Conservation (phyloP, 2,113 vertebrate genomes). For the Greenwoodochromis staneri region DNA sequence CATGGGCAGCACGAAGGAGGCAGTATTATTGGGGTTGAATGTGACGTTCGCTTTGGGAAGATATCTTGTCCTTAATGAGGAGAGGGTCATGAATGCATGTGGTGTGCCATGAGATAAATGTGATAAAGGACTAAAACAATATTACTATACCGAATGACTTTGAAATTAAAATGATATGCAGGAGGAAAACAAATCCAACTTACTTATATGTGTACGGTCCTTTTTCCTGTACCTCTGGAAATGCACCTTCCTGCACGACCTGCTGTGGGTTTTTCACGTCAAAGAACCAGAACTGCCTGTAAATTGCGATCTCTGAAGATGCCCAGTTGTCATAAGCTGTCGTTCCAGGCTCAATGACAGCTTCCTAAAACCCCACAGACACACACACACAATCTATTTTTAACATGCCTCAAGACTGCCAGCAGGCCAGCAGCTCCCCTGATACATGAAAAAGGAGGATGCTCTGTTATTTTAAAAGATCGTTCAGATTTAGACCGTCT, state of each 20-base stretch:
- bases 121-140: neutral
- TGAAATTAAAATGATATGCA: neutral
- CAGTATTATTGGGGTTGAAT: constrained; percentile 56
- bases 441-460: constrained; percentile 13
- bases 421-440: constrained; percentile 40
- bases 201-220: constrained; percentile 94
- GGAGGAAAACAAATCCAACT: neutral
- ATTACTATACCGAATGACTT: neutral
- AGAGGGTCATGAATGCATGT: neutral
- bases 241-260: constrained; percentile 57
- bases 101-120: neutral
- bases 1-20: constrained; percentile 75
- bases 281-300: constrained; percentile 91
- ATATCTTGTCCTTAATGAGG: constrained; percentile 76
- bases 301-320: constrained; percentile 72
- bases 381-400: constrained; percentile 50
- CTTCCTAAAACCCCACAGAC: constrained; percentile 73
- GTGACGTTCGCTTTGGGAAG: constrained; percentile 82
- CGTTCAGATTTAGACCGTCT: neutral
- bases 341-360: constrained; percentile 81
- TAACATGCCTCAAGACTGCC: constrained; percentile 40
- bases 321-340: constrained; percentile 83
- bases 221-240: constrained; percentile 75
- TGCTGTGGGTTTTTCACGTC: constrained; percentile 80
- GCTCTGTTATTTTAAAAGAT: neutral